Conservation (phyloP, 2,888 invertebrate species). For the Notocelia uddmanniana region DNA sequence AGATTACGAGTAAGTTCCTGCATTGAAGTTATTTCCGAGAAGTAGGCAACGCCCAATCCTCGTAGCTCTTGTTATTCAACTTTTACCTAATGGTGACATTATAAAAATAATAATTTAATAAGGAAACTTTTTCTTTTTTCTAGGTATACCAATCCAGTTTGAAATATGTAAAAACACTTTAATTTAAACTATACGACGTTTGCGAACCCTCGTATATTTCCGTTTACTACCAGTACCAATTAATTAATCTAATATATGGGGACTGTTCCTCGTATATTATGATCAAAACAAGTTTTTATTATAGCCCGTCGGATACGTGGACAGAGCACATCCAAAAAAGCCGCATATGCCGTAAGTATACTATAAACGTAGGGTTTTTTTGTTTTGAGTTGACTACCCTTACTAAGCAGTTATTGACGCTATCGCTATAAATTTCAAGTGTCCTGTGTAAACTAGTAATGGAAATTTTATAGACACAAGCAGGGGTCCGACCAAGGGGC, state of each 20-base stretch:
- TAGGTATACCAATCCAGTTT: conserved; percentile 24
- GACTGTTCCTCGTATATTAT: conserved; percentile 39
- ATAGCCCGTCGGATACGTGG: conserved; percentile 36
- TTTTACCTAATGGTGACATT: conserved; percentile 30
- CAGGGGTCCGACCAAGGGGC: conserved; percentile 13
- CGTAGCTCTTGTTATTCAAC: conserved; percentile 18
- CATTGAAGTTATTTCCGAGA: conserved; percentile 53
- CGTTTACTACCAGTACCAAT: conserved; percentile 39
- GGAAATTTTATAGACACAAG: conserved; percentile 34
- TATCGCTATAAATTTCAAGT: conserved; percentile 69
- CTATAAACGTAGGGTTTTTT: conserved; percentile 52
- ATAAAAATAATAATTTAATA: conserved; percentile 29
- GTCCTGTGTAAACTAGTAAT: conserved; percentile 70
- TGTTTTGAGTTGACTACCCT: conserved; percentile 47
- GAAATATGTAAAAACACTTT: conserved; percentile 12
- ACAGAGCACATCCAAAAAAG: conserved; percentile 31
- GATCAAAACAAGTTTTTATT: conserved; percentile 44
- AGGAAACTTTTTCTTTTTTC: conserved; percentile 6
- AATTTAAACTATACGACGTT: conserved; percentile 28
- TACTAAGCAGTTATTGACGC: conserved; percentile 60
- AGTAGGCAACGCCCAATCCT: conserved; percentile 49
- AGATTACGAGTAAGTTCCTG: conserved; percentile 49
- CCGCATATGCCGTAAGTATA: conserved; percentile 15
- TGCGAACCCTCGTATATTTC: conserved; percentile 37
- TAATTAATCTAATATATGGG: conserved; percentile 46